These are phyloP conservation scores for Chunga burmeisteri DNA, from an alignment of 2,113 vertebrate genomes.

Conservation along the genomic window DNA sequence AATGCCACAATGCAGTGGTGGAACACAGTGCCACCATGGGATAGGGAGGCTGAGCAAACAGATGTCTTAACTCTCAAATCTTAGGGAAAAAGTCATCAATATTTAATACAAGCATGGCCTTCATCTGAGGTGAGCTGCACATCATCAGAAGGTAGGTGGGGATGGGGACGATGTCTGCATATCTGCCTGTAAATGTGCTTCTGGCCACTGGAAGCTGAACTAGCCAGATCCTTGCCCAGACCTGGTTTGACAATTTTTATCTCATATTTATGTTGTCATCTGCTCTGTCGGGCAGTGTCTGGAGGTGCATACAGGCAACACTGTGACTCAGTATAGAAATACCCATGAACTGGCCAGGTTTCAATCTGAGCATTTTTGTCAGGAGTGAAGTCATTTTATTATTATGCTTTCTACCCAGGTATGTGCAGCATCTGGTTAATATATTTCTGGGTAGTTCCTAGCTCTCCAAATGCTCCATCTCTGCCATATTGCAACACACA, in stretches of 20 bases:
- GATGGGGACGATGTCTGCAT: fast-evolving
- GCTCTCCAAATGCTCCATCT: constrained; percentile 5
- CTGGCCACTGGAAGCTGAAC: background rate
- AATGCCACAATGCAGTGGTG: background rate
- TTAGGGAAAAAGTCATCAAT: background rate
- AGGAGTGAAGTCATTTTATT: constrained; percentile 47
- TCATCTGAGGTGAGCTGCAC: background rate
- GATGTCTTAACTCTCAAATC: background rate
- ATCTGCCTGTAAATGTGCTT: background rate
- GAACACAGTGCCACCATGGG: background rate
- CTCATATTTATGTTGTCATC: background rate
- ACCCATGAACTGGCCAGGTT: background rate
- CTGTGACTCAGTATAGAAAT: background rate
- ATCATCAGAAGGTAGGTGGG: background rate
- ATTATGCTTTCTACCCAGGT: constrained; percentile 9
- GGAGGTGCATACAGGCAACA: background rate
- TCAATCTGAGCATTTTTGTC: constrained; percentile 3
- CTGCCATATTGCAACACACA: constrained; percentile 1
- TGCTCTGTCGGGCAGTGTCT: background rate
- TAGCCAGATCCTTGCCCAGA: background rate
- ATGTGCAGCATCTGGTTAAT: constrained; percentile 62
- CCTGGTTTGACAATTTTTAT: background rate
- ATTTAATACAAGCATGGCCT: background rate
- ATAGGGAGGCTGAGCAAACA: background rate
- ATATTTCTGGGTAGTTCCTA: constrained; percentile 43